Percentiles rank a stretch among this genome's conserved stretches.
Conservation (phyloP, 92 coral and sea anemone genomes). For the Palythoa heliodiscus region DNA sequence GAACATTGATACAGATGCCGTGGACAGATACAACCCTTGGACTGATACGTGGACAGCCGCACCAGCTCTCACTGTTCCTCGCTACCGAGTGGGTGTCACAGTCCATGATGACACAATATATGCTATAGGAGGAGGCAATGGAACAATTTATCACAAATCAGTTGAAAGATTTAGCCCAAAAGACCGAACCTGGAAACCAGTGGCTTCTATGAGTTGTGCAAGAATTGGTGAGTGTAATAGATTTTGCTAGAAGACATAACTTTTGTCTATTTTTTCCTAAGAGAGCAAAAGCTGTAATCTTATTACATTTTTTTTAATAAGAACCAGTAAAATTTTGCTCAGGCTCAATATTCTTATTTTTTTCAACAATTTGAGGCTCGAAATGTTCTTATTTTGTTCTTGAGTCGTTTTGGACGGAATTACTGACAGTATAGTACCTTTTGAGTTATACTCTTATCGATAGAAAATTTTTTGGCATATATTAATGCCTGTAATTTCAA, state of each 20-base stretch:
- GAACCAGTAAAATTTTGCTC: too few species aligned
- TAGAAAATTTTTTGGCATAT: too few species aligned
- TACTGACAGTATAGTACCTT: too few species aligned
- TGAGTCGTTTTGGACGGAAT: too few species aligned
- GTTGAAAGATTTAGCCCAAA: slow-evolving; percentile 68
- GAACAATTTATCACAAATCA: slow-evolving; percentile 58
- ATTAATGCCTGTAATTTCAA: too few species aligned
- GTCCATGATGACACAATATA: slow-evolving; percentile 63
- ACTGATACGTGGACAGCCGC: slow-evolving; percentile 68
- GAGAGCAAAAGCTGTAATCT: too few species aligned
- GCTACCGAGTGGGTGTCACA: slow-evolving; percentile 78
- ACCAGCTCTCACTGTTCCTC: slow-evolving; percentile 68
- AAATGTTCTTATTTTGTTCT: too few species aligned
- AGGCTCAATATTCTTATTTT: too few species aligned
- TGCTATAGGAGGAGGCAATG: slow-evolving; percentile 85
- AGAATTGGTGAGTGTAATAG: slow-evolving; percentile 69
- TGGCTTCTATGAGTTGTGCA: slow-evolving; percentile 60
- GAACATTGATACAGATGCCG: slow-evolving; percentile 69
- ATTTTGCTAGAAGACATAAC: background rate
- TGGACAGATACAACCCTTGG: slow-evolving; percentile 77
- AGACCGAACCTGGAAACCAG: slow-evolving; percentile 67
- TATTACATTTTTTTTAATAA: too few species aligned
- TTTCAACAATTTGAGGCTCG: too few species aligned
- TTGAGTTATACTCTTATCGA: too few species aligned
- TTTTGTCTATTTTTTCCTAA: too few species aligned